Evolutionary conservation across 2,888 invertebrate species (phyloP).

Genomic region (Meteorus colon): DNA sequence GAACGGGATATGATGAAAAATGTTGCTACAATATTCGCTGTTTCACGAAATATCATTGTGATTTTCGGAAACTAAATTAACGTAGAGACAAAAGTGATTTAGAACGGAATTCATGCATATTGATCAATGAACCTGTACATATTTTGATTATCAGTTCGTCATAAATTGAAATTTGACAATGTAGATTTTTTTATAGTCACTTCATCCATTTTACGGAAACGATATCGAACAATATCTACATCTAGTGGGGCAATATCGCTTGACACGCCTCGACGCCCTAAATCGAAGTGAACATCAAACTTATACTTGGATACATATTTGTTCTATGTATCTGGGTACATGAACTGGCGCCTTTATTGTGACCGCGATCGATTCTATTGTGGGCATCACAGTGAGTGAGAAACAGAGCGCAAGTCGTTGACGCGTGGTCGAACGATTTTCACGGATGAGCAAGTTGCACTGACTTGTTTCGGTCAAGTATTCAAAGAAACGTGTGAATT

Average conservation of each 20-base stretch:
- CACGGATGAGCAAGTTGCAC: constrained; percentile 14
- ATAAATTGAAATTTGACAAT: no score
- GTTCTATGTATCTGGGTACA: background rate
- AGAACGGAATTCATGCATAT: no score
- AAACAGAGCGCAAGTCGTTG: constrained; percentile 14
- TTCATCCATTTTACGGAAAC: background rate
- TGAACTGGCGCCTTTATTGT: constrained; percentile 16
- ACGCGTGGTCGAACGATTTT: constrained; percentile 16
- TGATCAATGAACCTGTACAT: no score
- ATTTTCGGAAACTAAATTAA: no score
- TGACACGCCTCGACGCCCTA: background rate
- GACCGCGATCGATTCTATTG: background rate
- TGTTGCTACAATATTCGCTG: constrained; percentile 41
- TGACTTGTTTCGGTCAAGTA: background rate
- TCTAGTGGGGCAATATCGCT: background rate
- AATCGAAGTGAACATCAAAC: background rate
- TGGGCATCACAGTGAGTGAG: background rate
- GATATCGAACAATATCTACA: background rate
- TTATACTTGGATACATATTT: background rate
- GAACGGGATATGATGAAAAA: constrained; percentile 37
- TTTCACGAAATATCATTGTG: background rate
- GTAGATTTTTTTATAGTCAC: background rate
- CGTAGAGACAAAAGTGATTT: no score
- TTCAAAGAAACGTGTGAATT: background rate
- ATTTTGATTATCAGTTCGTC: no score